Evolutionary conservation across 2,113 vertebrate genomes (phyloP).

Genomic region (Psephotus haematonotus): DNA sequence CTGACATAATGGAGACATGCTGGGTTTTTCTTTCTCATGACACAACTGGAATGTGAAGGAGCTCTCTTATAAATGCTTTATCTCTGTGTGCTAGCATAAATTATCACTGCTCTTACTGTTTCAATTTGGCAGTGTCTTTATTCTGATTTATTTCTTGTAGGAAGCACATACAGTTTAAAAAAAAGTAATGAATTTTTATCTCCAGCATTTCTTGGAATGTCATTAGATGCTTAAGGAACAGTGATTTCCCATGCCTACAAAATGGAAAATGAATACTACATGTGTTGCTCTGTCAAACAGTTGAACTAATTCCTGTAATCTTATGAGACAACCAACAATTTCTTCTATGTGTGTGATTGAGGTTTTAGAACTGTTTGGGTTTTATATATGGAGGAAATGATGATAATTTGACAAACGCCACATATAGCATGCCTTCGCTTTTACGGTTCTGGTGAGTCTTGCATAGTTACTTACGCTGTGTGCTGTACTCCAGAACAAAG

Average conservation of each 20-base stretch:
- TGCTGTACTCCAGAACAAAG: not conserved
- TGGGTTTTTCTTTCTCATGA: conserved; percentile 1
- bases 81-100: not conserved
- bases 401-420: not conserved
- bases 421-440: not conserved
- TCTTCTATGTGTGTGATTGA: not conserved
- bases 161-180: not conserved
- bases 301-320: conserved; percentile 39
- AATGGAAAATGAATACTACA: not conserved
- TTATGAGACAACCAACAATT: not conserved
- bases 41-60: conserved; percentile 64
- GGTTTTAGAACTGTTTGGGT: not conserved
- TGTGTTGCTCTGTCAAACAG: not conserved
- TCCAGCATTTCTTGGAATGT: not conserved
- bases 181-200: not conserved
- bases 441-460: not conserved
- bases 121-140: not conserved
- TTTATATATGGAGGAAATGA: not conserved
- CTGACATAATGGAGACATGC: conserved; percentile 22
- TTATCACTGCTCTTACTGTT: not conserved
- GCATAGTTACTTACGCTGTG: not conserved
- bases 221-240: not conserved
- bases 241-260: not conserved
- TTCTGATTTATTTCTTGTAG: not conserved
- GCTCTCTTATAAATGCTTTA: not conserved